These are phyloP conservation scores for Capricornis sumatraensis DNA, from an alignment of 2,113 vertebrate genomes.

Conservation along the genomic window DNA sequence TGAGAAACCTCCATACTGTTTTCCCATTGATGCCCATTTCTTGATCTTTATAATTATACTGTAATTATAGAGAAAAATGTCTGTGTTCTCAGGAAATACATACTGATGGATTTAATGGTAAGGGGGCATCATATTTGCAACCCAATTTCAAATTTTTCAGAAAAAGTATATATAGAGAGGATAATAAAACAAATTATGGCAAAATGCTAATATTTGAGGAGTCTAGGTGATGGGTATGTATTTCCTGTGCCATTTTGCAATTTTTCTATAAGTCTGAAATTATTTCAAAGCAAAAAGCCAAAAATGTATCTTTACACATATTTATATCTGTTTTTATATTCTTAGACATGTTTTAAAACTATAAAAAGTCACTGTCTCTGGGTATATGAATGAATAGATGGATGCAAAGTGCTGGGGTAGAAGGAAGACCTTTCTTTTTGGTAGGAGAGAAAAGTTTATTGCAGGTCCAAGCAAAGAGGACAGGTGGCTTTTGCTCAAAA, in stretches of 20 bases:
- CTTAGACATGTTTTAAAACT: background rate
- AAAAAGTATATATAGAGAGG: background rate
- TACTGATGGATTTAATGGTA: background rate
- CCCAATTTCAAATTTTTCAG: background rate
- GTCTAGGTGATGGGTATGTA: background rate
- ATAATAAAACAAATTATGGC: background rate
- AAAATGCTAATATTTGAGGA: background rate
- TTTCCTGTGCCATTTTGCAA: background rate
- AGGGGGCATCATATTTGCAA: background rate
- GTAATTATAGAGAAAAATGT: background rate
- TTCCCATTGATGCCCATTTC: too few species aligned
- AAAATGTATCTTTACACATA: background rate
- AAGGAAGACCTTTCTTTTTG: background rate
- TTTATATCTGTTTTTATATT: background rate
- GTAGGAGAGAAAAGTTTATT: background rate
- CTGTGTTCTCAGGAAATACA: background rate
- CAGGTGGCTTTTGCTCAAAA: background rate
- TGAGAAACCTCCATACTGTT: too few species aligned
- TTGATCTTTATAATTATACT: too few species aligned
- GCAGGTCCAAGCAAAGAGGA: background rate
- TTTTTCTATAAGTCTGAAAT: background rate
- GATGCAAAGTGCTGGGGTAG: background rate
- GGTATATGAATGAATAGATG: background rate
- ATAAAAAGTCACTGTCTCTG: background rate
- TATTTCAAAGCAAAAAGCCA: background rate